Evolutionary conservation across 2,797 vertebrate species (phyloP).

Genomic region (Acanthornis magna): DNA sequence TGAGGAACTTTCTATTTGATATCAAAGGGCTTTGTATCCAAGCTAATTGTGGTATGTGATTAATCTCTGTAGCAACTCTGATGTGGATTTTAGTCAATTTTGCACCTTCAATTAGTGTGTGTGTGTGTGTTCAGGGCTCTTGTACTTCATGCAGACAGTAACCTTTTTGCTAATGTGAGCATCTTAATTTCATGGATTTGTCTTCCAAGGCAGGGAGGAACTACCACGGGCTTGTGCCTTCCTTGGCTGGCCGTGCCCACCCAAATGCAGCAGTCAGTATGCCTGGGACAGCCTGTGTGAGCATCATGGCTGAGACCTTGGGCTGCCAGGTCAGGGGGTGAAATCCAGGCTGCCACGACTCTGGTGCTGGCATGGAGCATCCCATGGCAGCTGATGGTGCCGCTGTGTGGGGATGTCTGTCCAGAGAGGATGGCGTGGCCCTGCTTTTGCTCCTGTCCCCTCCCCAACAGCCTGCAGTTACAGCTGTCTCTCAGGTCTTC

Average conservation of each 20-base stretch:
- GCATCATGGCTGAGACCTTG: not conserved
- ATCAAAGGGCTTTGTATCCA: not conserved
- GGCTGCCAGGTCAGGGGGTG: not conserved
- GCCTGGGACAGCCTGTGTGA: not conserved
- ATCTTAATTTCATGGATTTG: not conserved
- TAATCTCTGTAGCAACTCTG: not conserved
- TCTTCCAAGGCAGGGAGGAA: not conserved
- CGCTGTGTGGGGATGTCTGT: rapidly evolving
- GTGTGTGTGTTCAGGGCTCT: not conserved
- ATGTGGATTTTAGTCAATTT: not conserved
- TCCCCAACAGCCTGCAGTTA: not conserved
- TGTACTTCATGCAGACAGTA: rapidly evolving
- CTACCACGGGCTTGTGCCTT: not conserved
- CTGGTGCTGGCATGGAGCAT: not conserved
- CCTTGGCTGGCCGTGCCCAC: not conserved
- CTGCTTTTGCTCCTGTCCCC: not conserved
- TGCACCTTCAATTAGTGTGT: not conserved
- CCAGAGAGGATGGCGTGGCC: rapidly evolving
- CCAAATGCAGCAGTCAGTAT: not conserved
- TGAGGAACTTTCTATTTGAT: not conserved
- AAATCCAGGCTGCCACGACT: rapidly evolving
- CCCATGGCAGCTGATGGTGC: rapidly evolving
- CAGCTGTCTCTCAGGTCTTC: not conserved
- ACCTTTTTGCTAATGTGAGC: not conserved
- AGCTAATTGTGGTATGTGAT: not conserved